A percentile compares a stretch with the other conserved stretches of the same genome.
These are phyloP conservation scores for Vespertilio murinus DNA, from an alignment of 2,797 vertebrate genomes.

Conservation along the genomic window DNA sequence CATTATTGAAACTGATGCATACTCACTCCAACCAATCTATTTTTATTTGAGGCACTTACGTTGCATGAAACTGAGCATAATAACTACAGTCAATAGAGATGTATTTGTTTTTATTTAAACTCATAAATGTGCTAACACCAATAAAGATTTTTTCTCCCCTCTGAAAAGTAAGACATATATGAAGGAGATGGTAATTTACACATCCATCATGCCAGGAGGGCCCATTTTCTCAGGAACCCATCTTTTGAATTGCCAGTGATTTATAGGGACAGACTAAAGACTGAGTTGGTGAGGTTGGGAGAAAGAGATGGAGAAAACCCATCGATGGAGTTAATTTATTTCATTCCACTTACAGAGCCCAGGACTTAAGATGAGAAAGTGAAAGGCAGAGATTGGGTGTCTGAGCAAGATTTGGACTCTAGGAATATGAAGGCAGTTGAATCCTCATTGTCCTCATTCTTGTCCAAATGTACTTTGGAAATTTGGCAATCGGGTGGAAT, in stretches of 20 bases:
- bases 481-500: not conserved
- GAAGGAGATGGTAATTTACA: constrained; percentile 70
- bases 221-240: not conserved
- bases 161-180: constrained; percentile 76
- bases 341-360: not conserved
- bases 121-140: constrained; percentile 82
- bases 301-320: not conserved
- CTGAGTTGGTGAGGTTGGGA: not conserved
- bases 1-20: constrained; percentile 83
- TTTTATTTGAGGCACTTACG: constrained; percentile 85
- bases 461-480: not conserved
- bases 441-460: not conserved
- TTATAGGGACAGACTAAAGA: not conserved
- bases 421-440: not conserved
- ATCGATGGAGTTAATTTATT: not conserved
- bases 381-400: not conserved
- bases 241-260: not conserved
- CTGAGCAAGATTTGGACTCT: not conserved
- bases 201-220: constrained; percentile 63
- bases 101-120: constrained; percentile 86
- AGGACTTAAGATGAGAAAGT: not conserved
- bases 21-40: constrained; percentile 83
- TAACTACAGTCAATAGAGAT: constrained; percentile 82
- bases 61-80: constrained; percentile 83
- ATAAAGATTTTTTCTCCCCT: constrained; percentile 75